Conservation (phyloP, 2,797 vertebrate genomes). For the Hephaestus fuliginosus region DNA sequence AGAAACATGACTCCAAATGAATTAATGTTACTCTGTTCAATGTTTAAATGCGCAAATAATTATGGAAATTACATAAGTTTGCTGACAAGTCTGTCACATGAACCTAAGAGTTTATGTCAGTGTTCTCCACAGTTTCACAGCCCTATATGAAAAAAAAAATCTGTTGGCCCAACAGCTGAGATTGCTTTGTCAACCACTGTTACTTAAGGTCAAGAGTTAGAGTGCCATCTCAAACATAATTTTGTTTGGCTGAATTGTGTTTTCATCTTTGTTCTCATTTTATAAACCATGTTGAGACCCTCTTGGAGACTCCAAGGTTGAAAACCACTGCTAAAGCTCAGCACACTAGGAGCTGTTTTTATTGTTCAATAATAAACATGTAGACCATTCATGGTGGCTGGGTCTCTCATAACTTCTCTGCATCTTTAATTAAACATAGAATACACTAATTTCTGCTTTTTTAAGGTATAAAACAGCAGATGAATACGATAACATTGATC, state of each 20-base stretch:
- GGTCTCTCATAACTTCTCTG: not conserved
- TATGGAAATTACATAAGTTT: too few relatives aligned
- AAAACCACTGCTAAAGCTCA: not conserved
- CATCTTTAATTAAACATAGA: not conserved
- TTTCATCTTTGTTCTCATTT: not conserved
- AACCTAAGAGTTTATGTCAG: too few relatives aligned
- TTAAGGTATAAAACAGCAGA: not conserved
- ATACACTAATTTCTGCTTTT: not conserved
- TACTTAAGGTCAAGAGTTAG: not conserved
- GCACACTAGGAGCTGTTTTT: not conserved
- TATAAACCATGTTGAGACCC: not conserved
- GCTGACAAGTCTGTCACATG: too few relatives aligned
- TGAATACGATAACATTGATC: constrained; percentile 1
- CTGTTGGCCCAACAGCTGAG: not conserved
- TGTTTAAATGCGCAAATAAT: not conserved
- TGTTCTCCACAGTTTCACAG: too few relatives aligned
- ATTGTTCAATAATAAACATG: not conserved
- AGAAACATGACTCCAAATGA: not conserved
- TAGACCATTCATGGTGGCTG: not conserved
- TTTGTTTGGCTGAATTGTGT: not conserved
- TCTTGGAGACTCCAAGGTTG: not conserved
- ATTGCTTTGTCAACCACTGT: not conserved
- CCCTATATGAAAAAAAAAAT: not conserved
- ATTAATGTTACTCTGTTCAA: not conserved
- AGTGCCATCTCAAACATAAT: not conserved